Percentiles rank a stretch among this genome's conserved stretches.
Conservation (phyloP, 2,888 invertebrate genomes). For the Pemphredon lugubris region DNA sequence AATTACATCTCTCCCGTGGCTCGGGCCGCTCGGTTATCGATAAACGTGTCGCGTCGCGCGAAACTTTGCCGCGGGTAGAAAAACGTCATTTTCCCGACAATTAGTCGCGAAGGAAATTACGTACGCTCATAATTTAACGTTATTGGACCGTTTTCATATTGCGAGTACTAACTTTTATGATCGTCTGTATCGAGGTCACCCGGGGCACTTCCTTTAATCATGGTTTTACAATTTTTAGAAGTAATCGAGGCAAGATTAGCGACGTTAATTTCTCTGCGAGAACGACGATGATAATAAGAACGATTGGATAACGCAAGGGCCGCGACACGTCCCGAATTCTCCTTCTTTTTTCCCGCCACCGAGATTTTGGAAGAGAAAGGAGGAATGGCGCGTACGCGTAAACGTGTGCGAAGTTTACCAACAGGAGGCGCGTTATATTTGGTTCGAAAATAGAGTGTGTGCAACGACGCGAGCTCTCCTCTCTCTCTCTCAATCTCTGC, state of each 20-base stretch:
- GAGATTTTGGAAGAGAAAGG: not conserved
- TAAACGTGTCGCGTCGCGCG: constrained; percentile 34
- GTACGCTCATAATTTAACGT: constrained; percentile 52
- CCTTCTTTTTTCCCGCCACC: no score
- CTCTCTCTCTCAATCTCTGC: constrained; percentile 36
- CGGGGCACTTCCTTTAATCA: no score
- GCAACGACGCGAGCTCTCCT: constrained; percentile 43
- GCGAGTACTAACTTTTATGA: no score
- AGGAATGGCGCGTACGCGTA: constrained; percentile 17
- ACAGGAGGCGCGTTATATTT: constrained; percentile 66
- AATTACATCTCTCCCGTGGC: constrained; percentile 36
- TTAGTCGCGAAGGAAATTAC: constrained; percentile 46
- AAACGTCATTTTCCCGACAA: constrained; percentile 32
- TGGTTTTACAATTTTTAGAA: no score
- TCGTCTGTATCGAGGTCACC: no score
- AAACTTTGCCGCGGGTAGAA: constrained; percentile 1
- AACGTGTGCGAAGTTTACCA: constrained; percentile 62
- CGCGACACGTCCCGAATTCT: no score
- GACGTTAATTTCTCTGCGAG: no score
- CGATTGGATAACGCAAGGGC: no score
- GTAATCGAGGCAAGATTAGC: no score
- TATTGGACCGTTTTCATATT: constrained; percentile 22
- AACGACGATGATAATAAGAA: no score
- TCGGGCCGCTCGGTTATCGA: constrained; percentile 10
- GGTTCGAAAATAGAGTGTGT: constrained; percentile 60